Base-by-base conservation (phyloP, 2,888 invertebrate species). In the Tyria jacobaeae region DNA sequence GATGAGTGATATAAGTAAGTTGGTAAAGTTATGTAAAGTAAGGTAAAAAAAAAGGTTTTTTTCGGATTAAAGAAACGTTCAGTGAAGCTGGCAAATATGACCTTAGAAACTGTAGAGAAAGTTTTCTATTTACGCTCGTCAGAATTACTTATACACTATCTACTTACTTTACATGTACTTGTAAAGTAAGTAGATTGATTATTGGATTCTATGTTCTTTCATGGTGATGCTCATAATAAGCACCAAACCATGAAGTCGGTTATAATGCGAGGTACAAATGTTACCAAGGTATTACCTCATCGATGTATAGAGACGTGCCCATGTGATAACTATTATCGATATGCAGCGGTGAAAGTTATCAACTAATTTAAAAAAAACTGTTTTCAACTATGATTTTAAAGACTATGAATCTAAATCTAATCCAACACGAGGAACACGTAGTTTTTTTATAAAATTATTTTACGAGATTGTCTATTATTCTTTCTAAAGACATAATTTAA, bases 251-350 rank as follows among this genome's bases (percentile, higher is more conserved):
- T 81, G 70, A 81, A 84, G 79, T 80, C 70, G 71, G 72, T 76
- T 75, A 75, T 77, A 79, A 73, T 70, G 70, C 69, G 68, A 37
- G 65, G 37, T 66, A 70, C 70, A 62, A 64, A 58, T 66, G 60
- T 73, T 73, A 73, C 66, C 65, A 60, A 66, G 60, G 61, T 77
- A 76, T 86, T 86, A 84, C 86, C 82, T 84, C 82, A 85, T 68
- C 68, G 57, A 62, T 56, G 68, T 7, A 17, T 63, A 56, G 75
- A 69, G 76, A 57, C 73, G 78, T 59, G 50, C 34, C 1, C 9
- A 37, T 56, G 67, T 81, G 71, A 70, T 65, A 61, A 39, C 53
- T 52, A 24, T 5, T 49, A 57, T 74, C 73, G 75, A 76, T 63
- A 6, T 25, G 14, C 21, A 4, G 7, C 51, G 39, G 14, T 12